Base-by-base conservation (phyloP, 2,113 vertebrate species). In the Aegithalos caudatus region DNA sequence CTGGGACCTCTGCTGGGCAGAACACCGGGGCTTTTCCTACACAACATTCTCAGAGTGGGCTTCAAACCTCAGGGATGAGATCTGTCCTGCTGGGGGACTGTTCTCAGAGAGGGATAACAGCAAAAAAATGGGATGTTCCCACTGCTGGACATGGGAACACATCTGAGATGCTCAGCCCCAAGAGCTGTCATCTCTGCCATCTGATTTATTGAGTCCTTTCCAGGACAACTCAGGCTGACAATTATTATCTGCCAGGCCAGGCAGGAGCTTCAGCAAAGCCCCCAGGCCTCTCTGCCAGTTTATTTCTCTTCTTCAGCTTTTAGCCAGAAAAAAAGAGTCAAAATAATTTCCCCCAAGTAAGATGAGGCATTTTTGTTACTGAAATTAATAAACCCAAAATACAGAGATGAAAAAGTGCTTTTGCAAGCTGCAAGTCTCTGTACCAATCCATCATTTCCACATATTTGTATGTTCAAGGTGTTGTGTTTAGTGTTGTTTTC, bases 181-280 rank as follows among this genome's bases (percentile, higher is more conserved):
- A 19, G 9, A 82, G 47, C 56, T 78, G 38, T 19, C 84, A 65
- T 3, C 64, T 53, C 60, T 78, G 33, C 38, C 66, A 42, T 1
- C 48, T 54, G 5, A 61, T 51, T 56, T 16, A 37, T 0, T 10
- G 50, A 54, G 31, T 38, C 66, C 70, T 67, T 14, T 17, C 28
- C 44, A 66, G 89, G 50, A 78, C 85, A 88, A 11, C 62, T 80
- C 79, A 48, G 61, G 9, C 69, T 96, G 89, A n/a, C 72, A 74
- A 45, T 60, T 42, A 16, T 40, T n/a, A 58, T 20, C 77, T 91
- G 80, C 64, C 51, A 74, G 15, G 13, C 60, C 38, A 65, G 45
- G 60, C 15, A 84, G 72, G 18, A 92, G 54, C 67, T 78, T 11
- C 20, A 37, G 3, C 74, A 62, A 61, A 91, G 53, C 45, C 73